These are phyloP conservation scores for Paedocypris micromegethes DNA, from an alignment of 2,797 vertebrate species.

Conservation along the genomic window DNA sequence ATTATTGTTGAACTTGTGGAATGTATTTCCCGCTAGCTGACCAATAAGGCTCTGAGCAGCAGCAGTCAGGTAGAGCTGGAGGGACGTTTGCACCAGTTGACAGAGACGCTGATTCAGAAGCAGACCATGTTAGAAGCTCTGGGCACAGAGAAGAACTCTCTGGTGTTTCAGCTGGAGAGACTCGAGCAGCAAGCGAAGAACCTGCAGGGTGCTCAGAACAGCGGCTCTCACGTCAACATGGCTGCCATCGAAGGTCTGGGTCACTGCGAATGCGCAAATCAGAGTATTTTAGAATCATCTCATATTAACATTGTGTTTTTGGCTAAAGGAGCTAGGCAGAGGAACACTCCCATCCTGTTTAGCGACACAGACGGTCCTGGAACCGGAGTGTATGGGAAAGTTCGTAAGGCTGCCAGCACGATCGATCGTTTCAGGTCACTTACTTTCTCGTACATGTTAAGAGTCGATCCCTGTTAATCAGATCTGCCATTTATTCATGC, in stretches of 20 bases:
- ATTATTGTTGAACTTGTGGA: not conserved
- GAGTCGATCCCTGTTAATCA: too few relatives aligned
- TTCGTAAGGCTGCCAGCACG: slow-evolving; percentile 90
- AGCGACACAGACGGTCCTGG: slow-evolving; percentile 71
- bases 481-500: too few relatives aligned
- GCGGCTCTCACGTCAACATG: slow-evolving; percentile 85
- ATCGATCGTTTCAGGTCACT: slow-evolving; percentile 93
- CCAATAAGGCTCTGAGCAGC: slow-evolving; percentile 90
- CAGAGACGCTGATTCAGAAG: slow-evolving; percentile 97
- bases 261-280: slow-evolving; percentile 33
- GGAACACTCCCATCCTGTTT: slow-evolving; percentile 87
- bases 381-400: slow-evolving; percentile 83
- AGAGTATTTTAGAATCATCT: too few relatives aligned
- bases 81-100: slow-evolving; percentile 91
- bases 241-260: slow-evolving; percentile 76
- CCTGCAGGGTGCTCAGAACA: slow-evolving; percentile 67
- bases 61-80: slow-evolving; percentile 91
- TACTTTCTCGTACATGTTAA: not conserved
- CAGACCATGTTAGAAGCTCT: slow-evolving; percentile 96
- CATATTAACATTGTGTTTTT: not conserved
- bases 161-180: slow-evolving; percentile 92
- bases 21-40: slow-evolving; percentile 70
- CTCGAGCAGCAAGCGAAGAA: slow-evolving; percentile 87
- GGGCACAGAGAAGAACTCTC: slow-evolving; percentile 92
- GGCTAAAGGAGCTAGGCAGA: slow-evolving; percentile 76